Base-by-base conservation (phyloP, 2,113 vertebrate genomes). In the Aegithalos caudatus region DNA sequence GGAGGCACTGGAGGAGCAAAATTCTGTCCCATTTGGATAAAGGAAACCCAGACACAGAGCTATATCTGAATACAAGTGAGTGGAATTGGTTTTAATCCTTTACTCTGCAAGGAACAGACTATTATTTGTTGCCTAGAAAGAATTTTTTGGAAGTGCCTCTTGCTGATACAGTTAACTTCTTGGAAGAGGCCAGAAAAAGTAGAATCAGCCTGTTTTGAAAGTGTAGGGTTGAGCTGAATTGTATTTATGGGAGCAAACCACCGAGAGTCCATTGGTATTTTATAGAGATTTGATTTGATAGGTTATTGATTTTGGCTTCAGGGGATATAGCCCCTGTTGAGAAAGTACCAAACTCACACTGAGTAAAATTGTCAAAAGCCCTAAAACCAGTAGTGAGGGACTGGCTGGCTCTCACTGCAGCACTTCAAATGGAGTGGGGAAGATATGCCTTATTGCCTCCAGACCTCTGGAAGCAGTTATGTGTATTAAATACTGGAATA, bases 401-500 rank as follows among this genome's bases (percentile, higher is more conserved):
- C 92, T 95, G 96, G 94, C 95, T 92, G 92, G 89, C 92, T 95
- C 86, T 74, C 37, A 53, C 31, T 89, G 71, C 24, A 90, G 92
- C 11, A 51, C 82, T 97, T 97, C 96, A 97, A 94, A 97, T 97
- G 97, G 95, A 97, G 91, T 69, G 90, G 96, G 96, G 97, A 98
- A 98, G 96, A 97, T 97, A 94, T 93, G 91, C 93, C 98, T 97
- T 96, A 96, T 83, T 97, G 97, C 97, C 96, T 97, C 96, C 85
- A 94, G 96, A 97, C 95, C 97, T 97, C 97, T 97, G 96, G 97
- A 98, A 98, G 96, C 97, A 98, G 97, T 97, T 98, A 97, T 97
- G 93, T 98, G 96, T 97, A 98, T 98, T 98, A 98, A 98, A 98
- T 97, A 97, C 96, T 97, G 96, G 97, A 97, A 98, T 97, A 98